phyloP scores from a whole-genome alignment of 2,797 vertebrate species.

The Syngnathus rostellatus region DNA sequence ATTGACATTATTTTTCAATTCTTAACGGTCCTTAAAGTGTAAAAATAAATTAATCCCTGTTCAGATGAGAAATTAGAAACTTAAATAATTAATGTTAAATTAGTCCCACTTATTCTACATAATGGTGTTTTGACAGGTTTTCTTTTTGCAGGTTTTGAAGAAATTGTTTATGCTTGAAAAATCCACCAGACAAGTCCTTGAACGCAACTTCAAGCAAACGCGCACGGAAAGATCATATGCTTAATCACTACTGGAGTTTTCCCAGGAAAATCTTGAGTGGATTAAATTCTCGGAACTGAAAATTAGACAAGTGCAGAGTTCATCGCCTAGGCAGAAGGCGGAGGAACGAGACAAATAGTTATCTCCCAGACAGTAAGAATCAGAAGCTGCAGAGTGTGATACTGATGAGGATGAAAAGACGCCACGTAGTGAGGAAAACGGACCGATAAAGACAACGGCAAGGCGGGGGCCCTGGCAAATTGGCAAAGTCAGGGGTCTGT shows the following conservation, averaged over 20 bases:
- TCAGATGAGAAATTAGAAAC: too few species aligned
- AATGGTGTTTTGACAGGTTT: not conserved
- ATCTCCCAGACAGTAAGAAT: constrained; percentile 33
- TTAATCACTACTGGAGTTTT: constrained; percentile 54
- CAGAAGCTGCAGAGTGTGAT: constrained; percentile 38
- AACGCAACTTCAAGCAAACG: not conserved
- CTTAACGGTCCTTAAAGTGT: too few species aligned
- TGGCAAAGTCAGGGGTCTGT: constrained; percentile 60
- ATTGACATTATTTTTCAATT: too few species aligned
- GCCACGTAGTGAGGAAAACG: constrained; percentile 45
- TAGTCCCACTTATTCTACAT: not conserved
- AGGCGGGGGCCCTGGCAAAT: constrained; percentile 49
- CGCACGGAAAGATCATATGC: constrained; percentile 37
- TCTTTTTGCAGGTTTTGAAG: not conserved
- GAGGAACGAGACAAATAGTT: constrained; percentile 42
- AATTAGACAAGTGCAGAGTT: constrained; percentile 62
- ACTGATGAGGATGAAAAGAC: constrained; percentile 39
- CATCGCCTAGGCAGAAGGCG: constrained; percentile 42
- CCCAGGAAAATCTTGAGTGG: constrained; percentile 45
- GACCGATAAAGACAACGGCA: constrained; percentile 52
- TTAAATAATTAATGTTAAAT: too few species aligned
- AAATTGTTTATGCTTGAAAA: not conserved
- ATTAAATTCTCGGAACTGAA: constrained; percentile 54
- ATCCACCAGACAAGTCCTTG: too few species aligned
- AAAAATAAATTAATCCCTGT: too few species aligned